These are phyloP conservation scores for Stichodactyla helianthus DNA, from an alignment of 64 coral and sea anemone genomes.

Conservation along the genomic window DNA sequence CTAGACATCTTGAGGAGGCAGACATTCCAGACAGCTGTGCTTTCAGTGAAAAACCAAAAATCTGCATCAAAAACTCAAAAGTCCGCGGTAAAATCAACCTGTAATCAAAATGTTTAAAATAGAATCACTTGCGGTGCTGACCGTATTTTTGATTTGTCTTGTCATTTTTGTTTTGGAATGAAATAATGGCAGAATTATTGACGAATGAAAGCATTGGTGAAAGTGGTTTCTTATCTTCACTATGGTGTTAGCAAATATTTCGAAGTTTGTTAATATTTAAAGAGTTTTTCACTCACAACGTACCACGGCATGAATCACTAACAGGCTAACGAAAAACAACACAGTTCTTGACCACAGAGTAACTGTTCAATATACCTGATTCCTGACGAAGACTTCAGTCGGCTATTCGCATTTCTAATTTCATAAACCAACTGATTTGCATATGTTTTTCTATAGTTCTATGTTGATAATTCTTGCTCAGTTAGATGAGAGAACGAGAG, in stretches of 20 bases:
- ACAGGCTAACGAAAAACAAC: not conserved
- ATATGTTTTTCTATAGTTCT: not conserved
- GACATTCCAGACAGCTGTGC: too few species aligned
- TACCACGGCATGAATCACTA: not conserved
- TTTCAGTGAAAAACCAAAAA: too few species aligned
- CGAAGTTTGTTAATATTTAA: not conserved
- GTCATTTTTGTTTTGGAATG: too few species aligned
- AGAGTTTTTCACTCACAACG: not conserved
- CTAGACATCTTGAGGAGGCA: not conserved
- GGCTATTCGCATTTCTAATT: not conserved
- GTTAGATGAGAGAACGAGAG: not conserved
- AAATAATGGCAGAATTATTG: too few species aligned
- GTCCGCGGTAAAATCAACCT: too few species aligned
- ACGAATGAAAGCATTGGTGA: not conserved
- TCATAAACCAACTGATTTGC: not conserved
- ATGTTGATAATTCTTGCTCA: not conserved
- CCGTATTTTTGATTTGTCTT: too few species aligned
- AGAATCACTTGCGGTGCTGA: too few species aligned
- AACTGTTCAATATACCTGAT: not conserved
- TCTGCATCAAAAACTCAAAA: too few species aligned
- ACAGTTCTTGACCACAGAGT: not conserved
- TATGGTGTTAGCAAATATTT: not conserved
- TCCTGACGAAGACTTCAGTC: too few species aligned
- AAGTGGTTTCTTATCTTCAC: not conserved
- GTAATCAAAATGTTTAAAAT: too few species aligned